Conservation (phyloP, 1,140 invertebrate species). For the Ditylenchus dipsaci region DNA sequence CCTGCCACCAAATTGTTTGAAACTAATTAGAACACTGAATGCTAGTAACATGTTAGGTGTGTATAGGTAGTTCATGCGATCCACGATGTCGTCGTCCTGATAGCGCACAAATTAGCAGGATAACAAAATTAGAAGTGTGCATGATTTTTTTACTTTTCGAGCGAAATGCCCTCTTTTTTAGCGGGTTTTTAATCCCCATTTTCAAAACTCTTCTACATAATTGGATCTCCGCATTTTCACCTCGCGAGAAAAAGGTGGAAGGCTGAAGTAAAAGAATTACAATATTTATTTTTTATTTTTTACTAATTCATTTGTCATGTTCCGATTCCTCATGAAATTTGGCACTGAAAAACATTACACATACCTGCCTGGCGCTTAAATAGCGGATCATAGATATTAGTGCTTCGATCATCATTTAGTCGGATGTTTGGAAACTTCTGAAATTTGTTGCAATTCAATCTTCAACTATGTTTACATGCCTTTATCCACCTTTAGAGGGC, state of each 20-base stretch:
- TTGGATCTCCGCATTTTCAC: too few relatives aligned
- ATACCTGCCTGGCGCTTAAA: slow-evolving; percentile 45
- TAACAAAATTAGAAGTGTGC: background rate
- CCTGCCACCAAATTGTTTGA: slow-evolving; percentile 50
- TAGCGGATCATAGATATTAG: slow-evolving; percentile 53
- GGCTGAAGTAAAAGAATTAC: too few relatives aligned
- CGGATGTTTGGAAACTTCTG: background rate
- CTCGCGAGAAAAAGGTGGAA: too few relatives aligned
- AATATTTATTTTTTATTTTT: background rate
- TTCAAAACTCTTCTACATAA: too few relatives aligned
- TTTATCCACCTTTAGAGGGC: too few relatives aligned
- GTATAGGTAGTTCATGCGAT: slow-evolving; percentile 54
- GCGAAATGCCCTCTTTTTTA: background rate
- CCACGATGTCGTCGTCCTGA: slow-evolving; percentile 42
- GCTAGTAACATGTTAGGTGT: slow-evolving; percentile 54
- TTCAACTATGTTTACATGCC: too few relatives aligned
- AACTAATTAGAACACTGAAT: slow-evolving; percentile 52
- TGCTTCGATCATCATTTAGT: slow-evolving; percentile 53
- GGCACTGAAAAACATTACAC: background rate
- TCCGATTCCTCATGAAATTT: background rate
- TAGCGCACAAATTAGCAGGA: too few relatives aligned
- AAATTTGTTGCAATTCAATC: too few relatives aligned
- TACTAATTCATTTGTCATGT: too few relatives aligned
- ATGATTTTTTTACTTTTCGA: background rate
- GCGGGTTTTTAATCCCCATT: background rate